Percentiles rank a stretch among this genome's conserved stretches.
These are phyloP conservation scores for Furnarius figulus DNA, from an alignment of 2,113 vertebrate genomes.

Conservation along the genomic window DNA sequence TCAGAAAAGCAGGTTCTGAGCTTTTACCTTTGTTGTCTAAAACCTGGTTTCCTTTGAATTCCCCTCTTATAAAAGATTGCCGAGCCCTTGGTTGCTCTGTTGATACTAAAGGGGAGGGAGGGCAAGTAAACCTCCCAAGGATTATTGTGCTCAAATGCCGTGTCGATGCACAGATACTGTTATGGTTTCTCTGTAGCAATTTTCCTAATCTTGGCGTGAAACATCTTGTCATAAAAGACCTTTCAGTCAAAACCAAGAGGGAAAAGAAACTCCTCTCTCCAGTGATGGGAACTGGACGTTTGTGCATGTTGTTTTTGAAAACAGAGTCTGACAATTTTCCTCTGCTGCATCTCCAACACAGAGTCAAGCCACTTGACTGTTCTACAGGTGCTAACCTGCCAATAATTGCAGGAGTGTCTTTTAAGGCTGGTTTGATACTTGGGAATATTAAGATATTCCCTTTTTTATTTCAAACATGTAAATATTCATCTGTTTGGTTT, in stretches of 20 bases:
- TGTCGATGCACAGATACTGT: background rate
- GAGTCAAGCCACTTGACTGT: background rate
- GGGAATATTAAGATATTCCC: background rate
- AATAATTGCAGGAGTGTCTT: background rate
- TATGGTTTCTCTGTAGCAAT: fast-evolving
- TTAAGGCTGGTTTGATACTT: background rate
- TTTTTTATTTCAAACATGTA: background rate
- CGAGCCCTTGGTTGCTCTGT: background rate
- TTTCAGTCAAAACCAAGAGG: background rate
- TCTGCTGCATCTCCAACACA: background rate
- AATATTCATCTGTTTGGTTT: background rate
- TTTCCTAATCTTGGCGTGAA: background rate
- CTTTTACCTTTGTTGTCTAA: background rate
- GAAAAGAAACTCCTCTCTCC: background rate
- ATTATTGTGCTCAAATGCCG: background rate
- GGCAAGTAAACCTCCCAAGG: background rate
- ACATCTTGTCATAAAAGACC: background rate
- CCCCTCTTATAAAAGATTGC: background rate
- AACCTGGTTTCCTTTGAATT: background rate
- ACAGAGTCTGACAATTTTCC: background rate
- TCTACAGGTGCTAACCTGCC: no score
- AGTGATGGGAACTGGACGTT: background rate
- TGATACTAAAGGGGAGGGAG: background rate
- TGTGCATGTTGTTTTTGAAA: background rate
- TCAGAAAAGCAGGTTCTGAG: background rate